Conservation (phyloP, 2,888 invertebrate species). For the Coelogynopora nodosa region DNA sequence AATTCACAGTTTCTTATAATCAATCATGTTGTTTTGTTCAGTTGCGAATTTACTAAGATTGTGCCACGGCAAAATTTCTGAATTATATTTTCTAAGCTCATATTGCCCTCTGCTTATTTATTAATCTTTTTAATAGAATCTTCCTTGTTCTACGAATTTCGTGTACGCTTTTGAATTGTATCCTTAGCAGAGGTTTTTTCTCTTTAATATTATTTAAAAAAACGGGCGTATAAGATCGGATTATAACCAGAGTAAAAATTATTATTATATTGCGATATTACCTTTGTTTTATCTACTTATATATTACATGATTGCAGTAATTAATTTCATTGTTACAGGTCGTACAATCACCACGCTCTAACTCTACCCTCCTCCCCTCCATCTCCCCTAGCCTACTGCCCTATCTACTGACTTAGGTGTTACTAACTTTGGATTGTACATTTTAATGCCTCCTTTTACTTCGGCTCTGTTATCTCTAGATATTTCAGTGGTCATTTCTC, state of each 20-base stretch:
- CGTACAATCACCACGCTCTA: no score
- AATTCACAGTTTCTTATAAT: not conserved
- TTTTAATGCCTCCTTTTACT: not conserved
- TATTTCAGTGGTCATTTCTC: not conserved
- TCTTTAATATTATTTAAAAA: not conserved
- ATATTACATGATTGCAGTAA: no score
- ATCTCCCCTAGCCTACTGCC: not conserved
- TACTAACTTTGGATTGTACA: not conserved
- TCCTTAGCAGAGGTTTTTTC: not conserved
- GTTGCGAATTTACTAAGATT: not conserved
- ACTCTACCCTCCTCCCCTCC: no score
- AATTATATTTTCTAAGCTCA: no score
- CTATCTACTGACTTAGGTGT: not conserved
- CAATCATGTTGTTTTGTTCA: not conserved
- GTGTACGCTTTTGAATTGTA: conserved; percentile 13
- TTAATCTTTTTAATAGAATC: conserved; percentile 12
- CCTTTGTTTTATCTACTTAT: no score
- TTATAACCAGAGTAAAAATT: not conserved
- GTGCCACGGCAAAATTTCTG: not conserved
- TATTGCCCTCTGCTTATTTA: no score
- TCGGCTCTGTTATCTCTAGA: not conserved
- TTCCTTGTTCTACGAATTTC: conserved; percentile 5
- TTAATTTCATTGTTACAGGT: no score
- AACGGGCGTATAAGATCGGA: not conserved
- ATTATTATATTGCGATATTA: not conserved